Percentiles rank a stretch among this genome's conserved stretches.
These are phyloP conservation scores for Hypsopygia costalis DNA, from an alignment of 2,888 invertebrate genomes.

Conservation along the genomic window DNA sequence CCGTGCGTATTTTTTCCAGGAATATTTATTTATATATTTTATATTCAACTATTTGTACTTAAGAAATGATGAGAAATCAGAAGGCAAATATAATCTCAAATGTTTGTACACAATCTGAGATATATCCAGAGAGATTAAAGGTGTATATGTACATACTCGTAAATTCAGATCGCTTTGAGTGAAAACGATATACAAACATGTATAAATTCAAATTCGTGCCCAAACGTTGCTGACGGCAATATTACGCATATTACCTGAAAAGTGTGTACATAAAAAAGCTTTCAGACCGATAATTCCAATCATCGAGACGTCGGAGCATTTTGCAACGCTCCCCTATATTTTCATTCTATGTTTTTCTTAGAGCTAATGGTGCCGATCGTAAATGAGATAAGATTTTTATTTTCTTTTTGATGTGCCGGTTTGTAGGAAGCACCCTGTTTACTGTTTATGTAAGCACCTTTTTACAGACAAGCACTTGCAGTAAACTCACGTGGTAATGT, in stretches of 20 bases:
- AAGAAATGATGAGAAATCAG: background rate
- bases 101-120: background rate
- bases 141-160: slow-evolving; percentile 4
- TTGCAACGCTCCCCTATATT: slow-evolving; percentile 43
- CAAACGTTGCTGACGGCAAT: slow-evolving; percentile 25
- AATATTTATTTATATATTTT: no score
- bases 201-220: slow-evolving; percentile 10
- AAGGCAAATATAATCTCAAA: background rate
- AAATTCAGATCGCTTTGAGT: slow-evolving; percentile 10
- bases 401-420: slow-evolving; percentile 56
- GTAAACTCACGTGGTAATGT: slow-evolving; percentile 34
- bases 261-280: slow-evolving; percentile 60
- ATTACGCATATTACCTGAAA: slow-evolving; percentile 42
- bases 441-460: slow-evolving; percentile 41
- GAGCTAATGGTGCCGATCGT: slow-evolving; percentile 55
- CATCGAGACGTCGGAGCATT: slow-evolving; percentile 45
- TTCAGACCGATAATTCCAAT: slow-evolving; percentile 55
- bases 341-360: slow-evolving; percentile 49
- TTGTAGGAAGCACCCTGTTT: slow-evolving; percentile 41
- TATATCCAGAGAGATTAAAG: slow-evolving; percentile 6
- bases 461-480: slow-evolving; percentile 32
- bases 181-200: slow-evolving; percentile 1
- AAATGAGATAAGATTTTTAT: slow-evolving; percentile 60
- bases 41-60: no score
- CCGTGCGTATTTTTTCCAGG: no score